A percentile compares a stretch with the other conserved stretches of the same genome.
Conservation (phyloP, 2,888 invertebrate species). For the Teleiodes luculella region DNA sequence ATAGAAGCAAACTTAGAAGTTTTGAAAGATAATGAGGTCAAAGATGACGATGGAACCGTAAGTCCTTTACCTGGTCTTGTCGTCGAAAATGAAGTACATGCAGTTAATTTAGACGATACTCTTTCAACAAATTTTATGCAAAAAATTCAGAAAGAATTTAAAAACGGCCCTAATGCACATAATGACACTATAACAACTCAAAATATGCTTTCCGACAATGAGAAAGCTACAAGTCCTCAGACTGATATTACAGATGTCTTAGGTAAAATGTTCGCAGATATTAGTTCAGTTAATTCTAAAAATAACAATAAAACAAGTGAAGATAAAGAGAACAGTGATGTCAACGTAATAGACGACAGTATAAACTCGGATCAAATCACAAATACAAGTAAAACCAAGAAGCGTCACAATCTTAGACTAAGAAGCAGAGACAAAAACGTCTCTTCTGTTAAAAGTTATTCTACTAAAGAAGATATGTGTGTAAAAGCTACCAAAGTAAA, state of each 20-base stretch:
- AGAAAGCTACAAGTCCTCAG: slow-evolving; percentile 33
- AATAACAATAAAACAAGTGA: neutral
- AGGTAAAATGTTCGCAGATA: slow-evolving; percentile 13
- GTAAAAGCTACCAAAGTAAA: neutral
- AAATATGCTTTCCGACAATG: slow-evolving; percentile 44
- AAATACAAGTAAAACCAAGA: neutral
- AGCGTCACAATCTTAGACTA: neutral
- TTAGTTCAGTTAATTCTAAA: neutral
- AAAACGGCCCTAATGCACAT: slow-evolving; percentile 32
- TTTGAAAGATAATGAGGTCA: slow-evolving; percentile 4
- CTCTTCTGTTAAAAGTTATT: neutral
- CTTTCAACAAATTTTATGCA: slow-evolving; percentile 40
- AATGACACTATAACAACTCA: slow-evolving; percentile 47
- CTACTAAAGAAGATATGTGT: neutral
- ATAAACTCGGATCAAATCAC: neutral
- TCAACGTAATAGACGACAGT: neutral
- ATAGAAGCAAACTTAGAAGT: neutral
- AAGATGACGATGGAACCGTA: slow-evolving; percentile 39
- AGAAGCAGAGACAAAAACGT: neutral
- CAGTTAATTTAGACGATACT: slow-evolving; percentile 38
- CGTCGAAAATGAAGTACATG: slow-evolving; percentile 40
- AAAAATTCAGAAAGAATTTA: slow-evolving; percentile 45
- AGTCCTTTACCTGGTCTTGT: slow-evolving; percentile 59
- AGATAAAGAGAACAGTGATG: neutral
- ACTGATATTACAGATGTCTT: slow-evolving; percentile 32